Conservation (phyloP, 1,140 invertebrate genomes). For the Zaprionus gabonicus region DNA sequence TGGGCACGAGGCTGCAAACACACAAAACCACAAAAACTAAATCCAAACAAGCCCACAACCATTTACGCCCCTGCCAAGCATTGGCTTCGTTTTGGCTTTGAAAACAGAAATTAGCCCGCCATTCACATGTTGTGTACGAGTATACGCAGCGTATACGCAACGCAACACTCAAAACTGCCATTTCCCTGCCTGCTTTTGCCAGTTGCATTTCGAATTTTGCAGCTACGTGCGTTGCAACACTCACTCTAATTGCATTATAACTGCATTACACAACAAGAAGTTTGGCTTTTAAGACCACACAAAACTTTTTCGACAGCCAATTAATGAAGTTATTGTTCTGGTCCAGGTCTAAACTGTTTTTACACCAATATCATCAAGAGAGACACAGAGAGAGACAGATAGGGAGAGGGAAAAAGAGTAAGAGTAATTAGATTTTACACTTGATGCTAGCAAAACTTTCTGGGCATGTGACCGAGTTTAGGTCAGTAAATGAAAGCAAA, state of each 20-base stretch:
- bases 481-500: not conserved
- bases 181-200: conserved; percentile 42
- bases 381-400: not conserved
- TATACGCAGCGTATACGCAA: conserved; percentile 23
- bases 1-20: conserved; percentile 25
- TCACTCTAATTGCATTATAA: conserved; percentile 61
- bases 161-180: conserved; percentile 22
- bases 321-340: conserved; percentile 42
- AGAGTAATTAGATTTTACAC: conserved; percentile 1
- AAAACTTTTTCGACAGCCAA: conserved; percentile 31
- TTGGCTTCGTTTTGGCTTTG: conserved; percentile 49
- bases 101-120: conserved; percentile 61
- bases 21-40: conserved; percentile 34
- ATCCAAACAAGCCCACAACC: conserved; percentile 28
- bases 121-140: conserved; percentile 51
- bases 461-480: not conserved
- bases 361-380: not conserved
- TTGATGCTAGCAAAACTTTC: conserved; percentile 2
- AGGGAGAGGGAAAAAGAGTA: not conserved
- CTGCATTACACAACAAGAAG: conserved; percentile 11
- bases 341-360: conserved; percentile 1
- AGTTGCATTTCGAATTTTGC: conserved; percentile 15
- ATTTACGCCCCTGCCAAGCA: conserved; percentile 31
- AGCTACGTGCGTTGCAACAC: conserved; percentile 33
- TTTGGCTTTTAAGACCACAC: conserved; percentile 16